These are phyloP conservation scores for Hyles lineata DNA, from an alignment of 2,888 invertebrate species.

Conservation along the genomic window DNA sequence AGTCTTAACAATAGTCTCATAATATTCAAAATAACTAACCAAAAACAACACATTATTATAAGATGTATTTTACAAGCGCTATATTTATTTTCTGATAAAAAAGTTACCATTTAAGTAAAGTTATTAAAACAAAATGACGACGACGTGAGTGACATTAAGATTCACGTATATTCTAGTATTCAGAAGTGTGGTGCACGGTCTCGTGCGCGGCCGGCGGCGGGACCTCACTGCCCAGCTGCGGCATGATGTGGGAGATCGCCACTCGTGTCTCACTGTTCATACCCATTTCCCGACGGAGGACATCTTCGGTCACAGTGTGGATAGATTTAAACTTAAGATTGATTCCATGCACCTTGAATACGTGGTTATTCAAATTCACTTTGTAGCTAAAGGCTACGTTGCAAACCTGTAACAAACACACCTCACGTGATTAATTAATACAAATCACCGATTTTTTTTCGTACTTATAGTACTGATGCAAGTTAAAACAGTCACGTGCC, in stretches of 20 bases:
- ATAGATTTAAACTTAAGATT: slow-evolving; percentile 82
- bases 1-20: slow-evolving; percentile 8
- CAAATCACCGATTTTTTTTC: background rate
- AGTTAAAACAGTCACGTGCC: background rate
- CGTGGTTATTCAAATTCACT: slow-evolving; percentile 81
- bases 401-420: slow-evolving; percentile 68
- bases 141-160: background rate
- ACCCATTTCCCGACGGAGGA: slow-evolving; percentile 71
- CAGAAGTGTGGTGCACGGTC: slow-evolving; percentile 55
- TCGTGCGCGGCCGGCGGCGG: slow-evolving; percentile 72
- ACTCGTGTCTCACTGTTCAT: slow-evolving; percentile 64
- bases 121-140: background rate
- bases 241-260: slow-evolving; percentile 72
- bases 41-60: slow-evolving; percentile 1
- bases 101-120: background rate
- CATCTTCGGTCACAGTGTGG: slow-evolving; percentile 77
- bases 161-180: slow-evolving; percentile 34
- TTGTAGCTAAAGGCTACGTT: slow-evolving; percentile 82
- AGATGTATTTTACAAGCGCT: background rate
- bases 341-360: slow-evolving; percentile 77
- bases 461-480: background rate
- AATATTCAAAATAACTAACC: background rate
- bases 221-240: slow-evolving; percentile 59
- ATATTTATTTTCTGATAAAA: background rate
- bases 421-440: background rate